Evolutionary conservation across 2,888 invertebrate genomes (phyloP).

Genomic region (Drosophila nr. fundita): DNA sequence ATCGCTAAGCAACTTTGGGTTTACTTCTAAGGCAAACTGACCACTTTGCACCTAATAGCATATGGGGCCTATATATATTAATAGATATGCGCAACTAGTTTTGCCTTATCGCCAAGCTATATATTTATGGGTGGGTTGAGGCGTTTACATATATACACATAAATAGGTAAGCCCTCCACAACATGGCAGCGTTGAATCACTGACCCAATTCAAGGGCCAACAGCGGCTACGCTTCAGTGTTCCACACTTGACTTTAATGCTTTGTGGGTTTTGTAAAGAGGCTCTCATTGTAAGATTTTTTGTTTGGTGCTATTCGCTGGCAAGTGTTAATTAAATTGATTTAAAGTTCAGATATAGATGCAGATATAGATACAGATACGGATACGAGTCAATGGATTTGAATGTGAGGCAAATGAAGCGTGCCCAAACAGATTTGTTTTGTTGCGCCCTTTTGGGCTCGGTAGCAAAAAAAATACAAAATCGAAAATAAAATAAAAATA

Average conservation of each 20-base stretch:
- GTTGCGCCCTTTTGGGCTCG: constrained; percentile 51
- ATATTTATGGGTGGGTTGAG: constrained; percentile 29
- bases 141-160: not conserved
- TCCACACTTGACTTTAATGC: constrained; percentile 43
- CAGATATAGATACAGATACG: constrained; percentile 9
- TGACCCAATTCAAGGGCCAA: constrained; percentile 58
- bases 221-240: constrained; percentile 47
- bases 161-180: constrained; percentile 20
- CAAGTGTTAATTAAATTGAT: constrained; percentile 76
- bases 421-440: constrained; percentile 57
- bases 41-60: constrained; percentile 15
- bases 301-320: constrained; percentile 46
- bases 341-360: constrained; percentile 32
- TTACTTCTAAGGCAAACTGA: constrained; percentile 24
- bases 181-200: constrained; percentile 44
- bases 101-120: constrained; percentile 59
- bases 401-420: constrained; percentile 70
- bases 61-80: constrained; percentile 1
- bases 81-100: constrained; percentile 39
- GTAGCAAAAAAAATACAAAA: constrained; percentile 2
- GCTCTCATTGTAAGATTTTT: constrained; percentile 46
- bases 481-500: not conserved
- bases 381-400: constrained; percentile 37
- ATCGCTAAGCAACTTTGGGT: constrained; percentile 14
- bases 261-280: constrained; percentile 27